Base-by-base conservation (phyloP, 2,113 vertebrate species). In the Megaleporinus macrocephalus region DNA sequence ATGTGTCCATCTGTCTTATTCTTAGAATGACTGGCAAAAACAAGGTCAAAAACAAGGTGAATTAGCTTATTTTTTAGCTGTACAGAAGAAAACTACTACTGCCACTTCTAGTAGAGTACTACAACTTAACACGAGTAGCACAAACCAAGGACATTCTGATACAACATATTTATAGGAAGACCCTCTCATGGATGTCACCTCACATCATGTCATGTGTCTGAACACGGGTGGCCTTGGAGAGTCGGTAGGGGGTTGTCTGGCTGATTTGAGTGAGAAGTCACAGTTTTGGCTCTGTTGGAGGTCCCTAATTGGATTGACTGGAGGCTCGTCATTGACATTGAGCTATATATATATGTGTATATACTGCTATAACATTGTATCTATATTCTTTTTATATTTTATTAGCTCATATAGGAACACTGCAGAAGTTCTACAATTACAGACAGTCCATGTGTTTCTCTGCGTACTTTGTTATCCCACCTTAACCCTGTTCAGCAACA, bases 131-230 rank as follows among this genome's bases (percentile, higher is more conserved):
- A 18, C 14, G 18, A 16, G 16, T 16, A 61, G 24, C n/a, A 61
- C 57, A 61, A 10, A 61, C 24, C 18, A 29, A 44, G 66, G 33
- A n/a, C 20, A 70, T 18, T 68, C 65, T 68, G 30, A 68, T 20
- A 33, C 65, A 68, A 68, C 29, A 33, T 68, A n/a, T 24, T 70
- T 14, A 44, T 70, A n/a, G 13, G 22, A 7, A 70, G 36, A n/a
- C 36, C 20, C 18, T 70, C 66, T 44, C 66, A 44, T 70, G 66
- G 33, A 41, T 44, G 66, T 70, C 41, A 70, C 36, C 41, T 70
- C 5, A 44, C 20, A 70, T 70, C 66, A 44, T 44, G 66, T 69
- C 66, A 22, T 12, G 66, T 41, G 66, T 69, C 33, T 11, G 1
- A 22, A 33, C 36, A 18, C 9, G n/a, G 66, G 33, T 69, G 33